phyloP scores from a whole-genome alignment of 2,113 vertebrate genomes.

The Aptenodytes patagonicus region DNA sequence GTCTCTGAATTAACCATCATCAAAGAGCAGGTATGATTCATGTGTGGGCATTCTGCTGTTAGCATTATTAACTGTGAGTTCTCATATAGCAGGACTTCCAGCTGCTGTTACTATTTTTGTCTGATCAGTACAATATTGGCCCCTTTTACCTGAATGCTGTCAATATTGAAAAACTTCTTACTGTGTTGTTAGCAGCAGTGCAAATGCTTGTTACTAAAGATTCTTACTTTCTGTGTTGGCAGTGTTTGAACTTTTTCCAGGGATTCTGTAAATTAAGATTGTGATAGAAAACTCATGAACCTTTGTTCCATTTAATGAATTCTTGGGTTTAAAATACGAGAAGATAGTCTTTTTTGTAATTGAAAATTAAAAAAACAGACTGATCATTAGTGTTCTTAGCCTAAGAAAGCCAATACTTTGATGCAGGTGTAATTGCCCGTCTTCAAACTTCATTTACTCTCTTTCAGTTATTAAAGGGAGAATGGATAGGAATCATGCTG shows the following conservation, averaged over 20 bases:
- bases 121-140: background rate
- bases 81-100: background rate
- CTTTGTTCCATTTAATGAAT: background rate
- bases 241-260: background rate
- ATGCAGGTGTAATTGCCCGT: background rate
- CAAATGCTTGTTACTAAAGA: background rate
- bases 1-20: conserved; percentile 89
- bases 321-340: background rate
- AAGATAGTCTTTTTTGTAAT: background rate
- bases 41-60: background rate
- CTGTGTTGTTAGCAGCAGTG: background rate
- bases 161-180: background rate
- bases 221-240: background rate
- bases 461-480: background rate
- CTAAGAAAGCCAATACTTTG: background rate
- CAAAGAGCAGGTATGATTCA: conserved; percentile 81
- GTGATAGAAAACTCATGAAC: background rate
- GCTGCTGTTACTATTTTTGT: background rate
- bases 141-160: background rate
- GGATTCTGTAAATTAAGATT: background rate
- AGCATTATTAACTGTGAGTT: background rate
- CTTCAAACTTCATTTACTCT: background rate
- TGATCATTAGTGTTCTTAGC: background rate
- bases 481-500: background rate
- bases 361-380: background rate